Percentiles rank a stretch among this genome's conserved stretches.
These are phyloP conservation scores for Ptychadena robeensis DNA, from an alignment of 2,797 vertebrate species.

Conservation along the genomic window DNA sequence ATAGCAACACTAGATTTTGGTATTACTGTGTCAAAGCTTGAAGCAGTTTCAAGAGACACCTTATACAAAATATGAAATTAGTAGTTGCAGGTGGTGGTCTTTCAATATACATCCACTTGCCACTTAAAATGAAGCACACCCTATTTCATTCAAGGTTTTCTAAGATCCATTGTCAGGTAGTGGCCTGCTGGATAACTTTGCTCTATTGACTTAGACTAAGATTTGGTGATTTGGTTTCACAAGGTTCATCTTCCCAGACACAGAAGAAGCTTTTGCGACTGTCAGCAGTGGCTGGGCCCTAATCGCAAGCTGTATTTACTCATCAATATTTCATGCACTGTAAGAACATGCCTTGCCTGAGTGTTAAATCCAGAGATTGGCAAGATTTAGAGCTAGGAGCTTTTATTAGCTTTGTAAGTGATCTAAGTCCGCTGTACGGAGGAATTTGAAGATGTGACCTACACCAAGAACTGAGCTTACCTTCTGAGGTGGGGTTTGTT, in stretches of 20 bases:
- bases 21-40: no score
- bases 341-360: slow-evolving; percentile 18
- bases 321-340: slow-evolving; percentile 49
- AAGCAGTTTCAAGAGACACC: no score
- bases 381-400: neutral
- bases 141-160: neutral
- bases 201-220: slow-evolving; percentile 16
- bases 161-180: neutral
- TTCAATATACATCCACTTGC: no score
- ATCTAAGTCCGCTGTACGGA: neutral
- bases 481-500: neutral
- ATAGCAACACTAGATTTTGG: no score
- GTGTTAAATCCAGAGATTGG: slow-evolving; percentile 10
- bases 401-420: slow-evolving; percentile 29
- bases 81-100: no score
- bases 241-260: slow-evolving; percentile 27
- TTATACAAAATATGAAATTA: no score
- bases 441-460: neutral
- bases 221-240: slow-evolving; percentile 45
- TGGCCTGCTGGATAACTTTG: slow-evolving; percentile 28
- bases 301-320: slow-evolving; percentile 25
- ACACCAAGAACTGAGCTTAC: neutral
- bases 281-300: slow-evolving; percentile 27
- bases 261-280: neutral
- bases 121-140: no score